These are phyloP conservation scores for Pempheris klunzingeri DNA, from an alignment of 2,797 vertebrate species.

Conservation along the genomic window DNA sequence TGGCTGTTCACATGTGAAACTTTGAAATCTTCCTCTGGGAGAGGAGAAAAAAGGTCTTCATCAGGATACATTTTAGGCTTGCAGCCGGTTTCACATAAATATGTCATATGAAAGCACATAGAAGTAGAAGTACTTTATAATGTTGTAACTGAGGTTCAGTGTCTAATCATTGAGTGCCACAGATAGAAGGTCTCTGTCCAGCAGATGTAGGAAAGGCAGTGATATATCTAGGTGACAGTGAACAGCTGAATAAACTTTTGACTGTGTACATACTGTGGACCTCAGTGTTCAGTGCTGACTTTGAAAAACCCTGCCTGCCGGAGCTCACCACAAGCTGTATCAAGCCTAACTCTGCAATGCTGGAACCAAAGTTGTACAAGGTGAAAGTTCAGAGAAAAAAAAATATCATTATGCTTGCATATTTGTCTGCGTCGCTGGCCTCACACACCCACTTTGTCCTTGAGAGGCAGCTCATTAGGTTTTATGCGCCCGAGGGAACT, in stretches of 20 bases:
- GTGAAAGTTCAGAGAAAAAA: constrained; percentile 46
- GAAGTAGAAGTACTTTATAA: neutral
- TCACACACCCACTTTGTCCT: constrained; percentile 61
- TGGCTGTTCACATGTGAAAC: neutral
- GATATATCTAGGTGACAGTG: constrained; percentile 9
- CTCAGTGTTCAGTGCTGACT: constrained; percentile 19
- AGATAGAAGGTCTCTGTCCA: neutral
- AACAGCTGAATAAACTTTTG: constrained; percentile 44
- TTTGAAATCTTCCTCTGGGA: neutral
- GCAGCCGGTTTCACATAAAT: neutral
- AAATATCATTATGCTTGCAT: constrained; percentile 18
- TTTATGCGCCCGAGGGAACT: constrained; percentile 62
- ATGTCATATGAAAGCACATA: neutral
- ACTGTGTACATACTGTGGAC: constrained; percentile 13
- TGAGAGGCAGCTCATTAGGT: constrained; percentile 80
- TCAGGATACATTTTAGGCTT: neutral
- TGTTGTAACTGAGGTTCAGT: neutral
- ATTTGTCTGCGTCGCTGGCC: constrained; percentile 27
- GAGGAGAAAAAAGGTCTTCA: neutral
- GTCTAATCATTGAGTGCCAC: neutral
- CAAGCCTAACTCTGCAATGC: constrained; percentile 15
- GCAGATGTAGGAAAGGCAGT: neutral
- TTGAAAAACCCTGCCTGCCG: constrained; percentile 25
- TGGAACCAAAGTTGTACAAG: constrained; percentile 6
- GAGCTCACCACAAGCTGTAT: neutral